A percentile compares a stretch with the other conserved stretches of the same genome.
These are phyloP conservation scores for Takifugu bimaculatus DNA, from an alignment of 2,113 vertebrate species.

Conservation along the genomic window DNA sequence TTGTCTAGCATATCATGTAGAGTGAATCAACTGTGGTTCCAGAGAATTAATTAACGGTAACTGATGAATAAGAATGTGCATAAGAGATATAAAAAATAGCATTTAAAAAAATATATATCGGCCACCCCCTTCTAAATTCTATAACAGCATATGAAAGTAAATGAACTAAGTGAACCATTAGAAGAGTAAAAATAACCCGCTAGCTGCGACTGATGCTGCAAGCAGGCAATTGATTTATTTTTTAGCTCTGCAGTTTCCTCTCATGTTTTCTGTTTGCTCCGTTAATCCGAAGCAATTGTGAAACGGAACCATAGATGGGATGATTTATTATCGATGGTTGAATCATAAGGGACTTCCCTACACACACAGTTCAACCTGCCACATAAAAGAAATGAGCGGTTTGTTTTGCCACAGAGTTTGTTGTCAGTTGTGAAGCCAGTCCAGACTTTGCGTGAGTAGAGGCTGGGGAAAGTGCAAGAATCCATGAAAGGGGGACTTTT, in stretches of 20 bases:
- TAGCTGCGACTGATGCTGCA: constrained; percentile 13
- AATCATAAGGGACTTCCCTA: constrained; percentile 10
- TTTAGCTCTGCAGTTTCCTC: constrained; percentile 33
- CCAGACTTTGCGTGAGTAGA: too few species aligned
- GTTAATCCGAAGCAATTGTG: constrained; percentile 44
- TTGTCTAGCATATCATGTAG: too few species aligned
- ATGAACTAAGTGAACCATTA: too few species aligned
- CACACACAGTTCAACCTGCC: neutral
- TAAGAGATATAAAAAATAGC: too few species aligned
- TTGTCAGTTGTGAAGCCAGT: too few species aligned
- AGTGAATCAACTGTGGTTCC: too few species aligned
- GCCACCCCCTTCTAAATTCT: neutral
- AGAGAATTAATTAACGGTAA: too few species aligned
- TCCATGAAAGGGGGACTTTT: too few species aligned
- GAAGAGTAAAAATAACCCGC: constrained; percentile 8
- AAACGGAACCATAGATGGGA: constrained; percentile 16
- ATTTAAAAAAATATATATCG: too few species aligned
- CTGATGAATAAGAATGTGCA: too few species aligned
- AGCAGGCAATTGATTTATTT: constrained; percentile 40
- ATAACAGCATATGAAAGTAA: neutral
- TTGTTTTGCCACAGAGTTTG: neutral
- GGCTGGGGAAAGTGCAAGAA: too few species aligned
- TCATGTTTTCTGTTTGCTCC: constrained; percentile 31
- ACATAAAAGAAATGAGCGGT: neutral
- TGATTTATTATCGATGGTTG: constrained; percentile 48